Percentiles rank a stretch among this genome's conserved stretches.
Evolutionary conservation across 2,797 vertebrate genomes (phyloP).

Genomic region (Coreius guichenoti): DNA sequence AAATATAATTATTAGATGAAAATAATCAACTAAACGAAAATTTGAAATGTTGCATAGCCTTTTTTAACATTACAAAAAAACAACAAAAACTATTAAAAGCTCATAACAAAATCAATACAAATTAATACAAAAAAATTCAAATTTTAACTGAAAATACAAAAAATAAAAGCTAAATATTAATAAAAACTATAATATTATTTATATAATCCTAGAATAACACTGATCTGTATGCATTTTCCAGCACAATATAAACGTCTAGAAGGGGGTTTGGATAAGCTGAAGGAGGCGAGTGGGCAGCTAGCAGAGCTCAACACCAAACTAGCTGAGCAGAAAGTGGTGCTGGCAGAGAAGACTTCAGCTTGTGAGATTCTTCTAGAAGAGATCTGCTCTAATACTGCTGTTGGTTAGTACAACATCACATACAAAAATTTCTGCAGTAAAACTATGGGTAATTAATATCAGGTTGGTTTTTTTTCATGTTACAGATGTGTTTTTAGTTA

Average conservation of each 20-base stretch:
- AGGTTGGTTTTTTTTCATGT: not conserved
- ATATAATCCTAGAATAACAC: not conserved
- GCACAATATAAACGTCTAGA: slow-evolving; percentile 92
- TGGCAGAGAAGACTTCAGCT: slow-evolving; percentile 90
- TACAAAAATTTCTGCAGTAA: not conserved
- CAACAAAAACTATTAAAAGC: not conserved
- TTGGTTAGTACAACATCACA: slow-evolving; percentile 76
- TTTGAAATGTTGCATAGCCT: not conserved
- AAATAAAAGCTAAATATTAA: not conserved
- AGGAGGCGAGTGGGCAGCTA: slow-evolving; percentile 90
- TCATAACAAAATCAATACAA: not conserved
- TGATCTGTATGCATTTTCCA: slow-evolving; percentile 64
- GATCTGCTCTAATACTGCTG: slow-evolving; percentile 85
- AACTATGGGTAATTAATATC: not conserved
- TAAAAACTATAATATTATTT: not conserved
- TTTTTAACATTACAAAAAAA: too few relatives aligned
- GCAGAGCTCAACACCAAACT: slow-evolving; percentile 90
- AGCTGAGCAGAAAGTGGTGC: slow-evolving; percentile 90
- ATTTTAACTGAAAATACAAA: not conserved
- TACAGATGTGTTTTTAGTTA: not conserved
- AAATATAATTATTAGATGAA: not conserved
- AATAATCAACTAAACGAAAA: not conserved
- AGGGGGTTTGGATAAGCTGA: slow-evolving; percentile 91
- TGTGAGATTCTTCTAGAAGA: slow-evolving; percentile 87
- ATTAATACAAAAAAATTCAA: too few relatives aligned